A percentile compares a stretch with the other conserved stretches of the same genome.
Conservation (phyloP, 2,888 invertebrate species). For the Allygus modestus region DNA sequence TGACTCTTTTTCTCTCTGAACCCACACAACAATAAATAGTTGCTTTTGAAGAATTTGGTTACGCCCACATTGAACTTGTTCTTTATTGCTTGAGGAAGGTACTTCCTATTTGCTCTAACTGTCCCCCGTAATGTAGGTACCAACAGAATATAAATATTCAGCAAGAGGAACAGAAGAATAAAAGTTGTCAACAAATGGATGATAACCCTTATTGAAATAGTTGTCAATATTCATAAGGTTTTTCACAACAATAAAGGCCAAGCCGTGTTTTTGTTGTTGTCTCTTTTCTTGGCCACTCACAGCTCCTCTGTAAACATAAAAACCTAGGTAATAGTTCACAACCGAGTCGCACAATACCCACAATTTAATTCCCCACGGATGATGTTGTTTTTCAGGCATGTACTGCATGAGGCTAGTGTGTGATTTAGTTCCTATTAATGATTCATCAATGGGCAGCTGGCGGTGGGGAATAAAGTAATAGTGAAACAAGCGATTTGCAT, state of each 20-base stretch:
- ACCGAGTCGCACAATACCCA: no score
- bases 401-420: no score
- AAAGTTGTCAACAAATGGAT: not conserved
- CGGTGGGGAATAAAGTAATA: not conserved
- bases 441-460: not conserved
- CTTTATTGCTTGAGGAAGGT: not conserved
- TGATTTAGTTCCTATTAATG: no score
- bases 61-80: not conserved
- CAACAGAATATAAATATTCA: no score
- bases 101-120: not conserved
- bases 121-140: slow-evolving; percentile 11
- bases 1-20: not conserved
- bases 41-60: not conserved
- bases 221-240: not conserved
- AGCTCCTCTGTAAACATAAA: slow-evolving; percentile 14
- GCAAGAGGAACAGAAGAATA: not conserved
- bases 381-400: no score
- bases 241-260: not conserved
- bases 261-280: not conserved
- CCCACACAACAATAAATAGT: not conserved
- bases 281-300: not conserved
- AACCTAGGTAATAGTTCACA: not conserved
- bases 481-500: not conserved
- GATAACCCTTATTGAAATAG: not conserved
- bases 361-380: no score